These are phyloP conservation scores for Gymnobelideus leadbeateri DNA, from an alignment of 2,113 vertebrate species.

Conservation along the genomic window DNA sequence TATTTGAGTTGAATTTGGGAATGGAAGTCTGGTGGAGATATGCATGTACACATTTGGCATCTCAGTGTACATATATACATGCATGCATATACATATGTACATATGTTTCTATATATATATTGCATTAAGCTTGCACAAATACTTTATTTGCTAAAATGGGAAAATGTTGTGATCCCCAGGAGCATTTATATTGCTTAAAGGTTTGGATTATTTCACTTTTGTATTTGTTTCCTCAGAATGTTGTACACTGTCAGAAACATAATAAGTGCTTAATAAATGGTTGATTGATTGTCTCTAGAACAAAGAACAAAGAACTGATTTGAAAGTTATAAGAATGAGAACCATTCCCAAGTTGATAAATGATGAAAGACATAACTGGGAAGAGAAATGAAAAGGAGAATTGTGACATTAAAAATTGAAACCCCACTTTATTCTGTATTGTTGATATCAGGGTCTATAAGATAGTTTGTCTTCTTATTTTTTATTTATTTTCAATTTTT, in stretches of 20 bases:
- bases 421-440: no score
- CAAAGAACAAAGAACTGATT: not conserved
- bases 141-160: not conserved
- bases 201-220: no score
- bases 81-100: not conserved
- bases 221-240: not conserved
- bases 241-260: not conserved
- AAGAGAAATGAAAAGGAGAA: not conserved
- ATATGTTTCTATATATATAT: not conserved
- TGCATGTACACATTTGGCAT: not conserved
- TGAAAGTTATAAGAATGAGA: not conserved
- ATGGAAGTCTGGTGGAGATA: not conserved
- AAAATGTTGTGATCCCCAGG: no score
- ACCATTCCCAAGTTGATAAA: not conserved
- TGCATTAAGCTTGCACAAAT: not conserved
- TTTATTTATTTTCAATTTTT: no score
- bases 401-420: not conserved
- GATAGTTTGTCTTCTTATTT: no score
- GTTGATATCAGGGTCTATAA: not conserved
- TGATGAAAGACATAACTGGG: not conserved
- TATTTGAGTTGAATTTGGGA: not conserved
- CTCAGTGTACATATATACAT: no score
- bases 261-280: not conserved
- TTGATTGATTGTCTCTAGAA: not conserved
- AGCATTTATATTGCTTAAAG: not conserved